phyloP scores from a whole-genome alignment of 1,140 invertebrate genomes.

The Trichomalopsis sarcophagae region DNA sequence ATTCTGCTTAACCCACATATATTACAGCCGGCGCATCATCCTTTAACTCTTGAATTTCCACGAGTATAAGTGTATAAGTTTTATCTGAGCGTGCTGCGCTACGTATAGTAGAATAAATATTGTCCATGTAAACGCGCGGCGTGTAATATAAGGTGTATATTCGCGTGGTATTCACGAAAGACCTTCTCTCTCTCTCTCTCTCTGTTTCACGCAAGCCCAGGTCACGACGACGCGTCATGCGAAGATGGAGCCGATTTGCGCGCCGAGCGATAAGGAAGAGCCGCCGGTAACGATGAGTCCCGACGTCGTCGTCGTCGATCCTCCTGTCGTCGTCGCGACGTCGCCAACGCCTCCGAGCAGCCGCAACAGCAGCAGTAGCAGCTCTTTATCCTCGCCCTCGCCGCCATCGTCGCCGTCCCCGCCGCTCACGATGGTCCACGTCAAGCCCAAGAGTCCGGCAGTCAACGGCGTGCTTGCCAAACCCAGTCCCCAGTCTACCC shows the following conservation, averaged over 20 bases:
- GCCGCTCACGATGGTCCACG: not conserved
- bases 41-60: not conserved
- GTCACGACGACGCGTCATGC: conserved; percentile 42
- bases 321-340: conserved; percentile 40
- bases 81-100: not conserved
- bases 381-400: not conserved
- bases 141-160: not conserved
- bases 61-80: not conserved
- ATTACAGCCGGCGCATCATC: not conserved
- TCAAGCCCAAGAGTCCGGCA: not conserved
- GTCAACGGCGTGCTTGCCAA: not conserved
- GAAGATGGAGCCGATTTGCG: conserved; percentile 32
- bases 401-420: not conserved
- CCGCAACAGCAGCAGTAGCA: conserved; percentile 6
- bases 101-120: not conserved
- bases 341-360: conserved; percentile 16
- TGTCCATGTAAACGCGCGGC: not conserved
- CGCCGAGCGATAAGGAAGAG: conserved; percentile 37
- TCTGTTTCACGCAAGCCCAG: conserved; percentile 5
- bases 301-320: conserved; percentile 41
- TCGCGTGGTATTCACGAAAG: not conserved
- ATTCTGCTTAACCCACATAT: not conserved
- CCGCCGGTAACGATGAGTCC: conserved; percentile 39
- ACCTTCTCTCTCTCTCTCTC: not conserved
- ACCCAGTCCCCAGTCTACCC: not conserved